Evolutionary conservation across 2,113 vertebrate species (phyloP), one percentile per base, ranked within the genome.

Genomic region (Mesoclemmys tuberculata): DNA sequence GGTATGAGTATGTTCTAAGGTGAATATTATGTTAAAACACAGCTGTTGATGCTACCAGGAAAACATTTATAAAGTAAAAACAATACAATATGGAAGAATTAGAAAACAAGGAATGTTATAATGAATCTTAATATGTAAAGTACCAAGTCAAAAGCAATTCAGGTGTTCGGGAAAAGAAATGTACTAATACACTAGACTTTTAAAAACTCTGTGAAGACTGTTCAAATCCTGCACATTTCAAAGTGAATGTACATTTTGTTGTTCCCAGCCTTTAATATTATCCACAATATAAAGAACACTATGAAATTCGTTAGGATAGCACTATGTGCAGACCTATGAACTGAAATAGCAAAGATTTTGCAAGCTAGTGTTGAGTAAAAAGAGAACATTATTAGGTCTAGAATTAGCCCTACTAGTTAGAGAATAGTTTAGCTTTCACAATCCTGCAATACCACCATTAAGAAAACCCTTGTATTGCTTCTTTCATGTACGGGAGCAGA

Each of bases 61-160:
- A 74, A 44, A 75, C 71, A 26, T 75, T 75, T 75, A 75, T 75
- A 19, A 38, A 75, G 8, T 75, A 75, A 44, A 77, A 44, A n/a
- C n/a, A 71, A 49, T 68, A 27, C 74, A 86, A 88, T 1, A 74
- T 12, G 3, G 64, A 91, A 83, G 58, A 5, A 92, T 10, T 29
- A 84, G 54, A 87, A 54, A 84, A 8, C 71, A 92, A 14, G 21
- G 2, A 31, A 10, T 61, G 21, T 90, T 22, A 31, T 92, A 71
- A 71, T 35, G 58, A 92, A 82, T n/a, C 68, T 81, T 75, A 80
- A 35, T 58, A 58, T 85, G 12, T 41, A 87, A 80, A 74, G 83
- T 75, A 79, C 79, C 85, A 90, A 46, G 48, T 49, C 90, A 82
- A 90, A 93, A 89, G 18, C 77, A 93, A 87, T 91, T 82, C 41